These are phyloP conservation scores for Rhynchopsitta pachyrhyncha DNA, from an alignment of 2,113 vertebrate species.

Conservation along the genomic window DNA sequence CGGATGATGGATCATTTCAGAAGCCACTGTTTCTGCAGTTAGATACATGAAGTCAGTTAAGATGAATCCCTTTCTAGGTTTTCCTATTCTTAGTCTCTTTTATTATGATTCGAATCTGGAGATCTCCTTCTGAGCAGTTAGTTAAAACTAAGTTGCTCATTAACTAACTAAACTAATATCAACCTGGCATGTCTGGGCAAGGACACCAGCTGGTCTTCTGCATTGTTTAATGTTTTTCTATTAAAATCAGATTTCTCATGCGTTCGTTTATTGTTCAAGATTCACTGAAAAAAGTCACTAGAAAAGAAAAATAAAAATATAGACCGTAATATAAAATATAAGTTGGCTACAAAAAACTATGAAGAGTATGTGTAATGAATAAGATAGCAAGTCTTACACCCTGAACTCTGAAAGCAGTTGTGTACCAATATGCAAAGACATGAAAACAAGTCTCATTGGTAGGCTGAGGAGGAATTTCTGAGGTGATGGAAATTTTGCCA, in stretches of 20 bases:
- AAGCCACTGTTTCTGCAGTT: background rate
- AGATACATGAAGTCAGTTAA: background rate
- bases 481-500: background rate
- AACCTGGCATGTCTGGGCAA: background rate
- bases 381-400: background rate
- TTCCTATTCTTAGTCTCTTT: background rate
- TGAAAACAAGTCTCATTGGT: background rate
- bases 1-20: background rate
- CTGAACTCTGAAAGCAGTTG: background rate
- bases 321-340: background rate
- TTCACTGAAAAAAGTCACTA: background rate
- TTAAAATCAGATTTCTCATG: background rate
- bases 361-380: background rate
- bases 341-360: background rate
- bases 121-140: background rate
- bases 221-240: background rate
- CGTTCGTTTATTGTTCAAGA: background rate
- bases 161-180: background rate
- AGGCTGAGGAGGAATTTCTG: background rate
- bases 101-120: background rate
- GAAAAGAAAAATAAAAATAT: background rate
- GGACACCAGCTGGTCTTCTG: background rate
- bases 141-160: background rate
- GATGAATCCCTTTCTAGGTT: background rate
- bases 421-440: background rate